Percentiles rank a stretch among this genome's conserved stretches.
Conservation (phyloP, 2,888 invertebrate genomes). For the Acanthosepion lycidas region DNA sequence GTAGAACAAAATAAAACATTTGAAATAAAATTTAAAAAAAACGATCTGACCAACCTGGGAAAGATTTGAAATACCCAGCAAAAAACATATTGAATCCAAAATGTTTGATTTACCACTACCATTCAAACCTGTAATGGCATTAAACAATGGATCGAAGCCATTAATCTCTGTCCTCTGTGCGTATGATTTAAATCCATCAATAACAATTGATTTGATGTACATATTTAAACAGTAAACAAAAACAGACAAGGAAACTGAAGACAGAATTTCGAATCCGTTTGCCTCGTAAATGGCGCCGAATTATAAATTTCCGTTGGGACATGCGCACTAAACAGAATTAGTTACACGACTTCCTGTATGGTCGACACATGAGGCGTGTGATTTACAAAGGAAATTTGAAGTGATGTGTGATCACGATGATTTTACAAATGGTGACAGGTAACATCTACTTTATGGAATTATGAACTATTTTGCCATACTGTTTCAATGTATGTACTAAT, state of each 20-base stretch:
- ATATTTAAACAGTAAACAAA: constrained; percentile 77
- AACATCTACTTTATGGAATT: neutral
- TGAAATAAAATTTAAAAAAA: neutral
- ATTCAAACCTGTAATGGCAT: constrained; percentile 98
- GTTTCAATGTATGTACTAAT: neutral
- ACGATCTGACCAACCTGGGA: constrained; percentile 83
- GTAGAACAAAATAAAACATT: neutral
- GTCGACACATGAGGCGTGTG: neutral
- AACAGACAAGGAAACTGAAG: neutral
- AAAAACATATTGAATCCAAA: constrained; percentile 97
- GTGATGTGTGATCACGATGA: neutral
- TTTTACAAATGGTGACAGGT: neutral
- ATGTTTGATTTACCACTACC: constrained; percentile 99
- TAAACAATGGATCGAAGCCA: constrained; percentile 94
- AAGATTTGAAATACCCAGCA: constrained; percentile 94
- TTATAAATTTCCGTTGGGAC: constrained; percentile 1
- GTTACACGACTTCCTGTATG: neutral
- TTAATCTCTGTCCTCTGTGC: constrained; percentile 92
- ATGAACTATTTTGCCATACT: neutral
- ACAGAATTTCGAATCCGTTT: neutral
- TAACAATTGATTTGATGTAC: constrained; percentile 91
- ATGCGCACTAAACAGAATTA: neutral
- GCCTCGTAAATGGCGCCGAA: constrained; percentile 47
- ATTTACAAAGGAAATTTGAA: neutral
- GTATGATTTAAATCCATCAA: constrained; percentile 99